Conservation (phyloP, 1,140 invertebrate species). For the Cydia pomonella region DNA sequence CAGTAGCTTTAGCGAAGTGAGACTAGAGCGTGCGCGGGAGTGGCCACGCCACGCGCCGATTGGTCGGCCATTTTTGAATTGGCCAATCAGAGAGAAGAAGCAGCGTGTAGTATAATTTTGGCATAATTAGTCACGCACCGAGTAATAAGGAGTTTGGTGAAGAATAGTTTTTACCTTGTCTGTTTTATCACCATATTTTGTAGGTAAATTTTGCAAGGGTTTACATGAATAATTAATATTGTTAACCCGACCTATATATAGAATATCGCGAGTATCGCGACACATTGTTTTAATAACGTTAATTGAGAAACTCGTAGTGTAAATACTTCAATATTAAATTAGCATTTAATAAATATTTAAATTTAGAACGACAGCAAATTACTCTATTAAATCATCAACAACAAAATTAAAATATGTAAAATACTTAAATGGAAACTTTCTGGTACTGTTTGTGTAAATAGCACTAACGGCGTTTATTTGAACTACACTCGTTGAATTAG, state of each 20-base stretch:
- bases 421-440: background rate
- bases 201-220: conserved; percentile 33
- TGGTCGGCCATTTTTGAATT: conserved; percentile 62
- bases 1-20: conserved; percentile 42
- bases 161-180: conserved; percentile 40
- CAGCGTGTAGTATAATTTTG: conserved; percentile 69
- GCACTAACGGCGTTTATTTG: background rate
- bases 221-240: conserved; percentile 29
- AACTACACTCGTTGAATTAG: background rate
- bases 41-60: conserved; percentile 64
- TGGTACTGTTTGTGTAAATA: background rate
- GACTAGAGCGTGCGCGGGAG: conserved; percentile 66
- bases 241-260: background rate
- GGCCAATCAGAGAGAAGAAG: conserved; percentile 58
- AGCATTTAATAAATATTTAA: background rate
- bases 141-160: conserved; percentile 42
- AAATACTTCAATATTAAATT: background rate
- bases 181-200: background rate
- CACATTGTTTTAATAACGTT: conserved; percentile 8
- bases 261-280: conserved; percentile 43
- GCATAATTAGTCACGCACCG: conserved; percentile 77
- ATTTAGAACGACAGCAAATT: background rate
- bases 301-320: background rate
- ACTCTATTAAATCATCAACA: background rate
- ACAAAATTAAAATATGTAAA: background rate